Percentiles rank a stretch among this genome's conserved stretches.
phyloP scores from a whole-genome alignment of 2,113 vertebrate genomes.

The Nesogale talazaci region DNA sequence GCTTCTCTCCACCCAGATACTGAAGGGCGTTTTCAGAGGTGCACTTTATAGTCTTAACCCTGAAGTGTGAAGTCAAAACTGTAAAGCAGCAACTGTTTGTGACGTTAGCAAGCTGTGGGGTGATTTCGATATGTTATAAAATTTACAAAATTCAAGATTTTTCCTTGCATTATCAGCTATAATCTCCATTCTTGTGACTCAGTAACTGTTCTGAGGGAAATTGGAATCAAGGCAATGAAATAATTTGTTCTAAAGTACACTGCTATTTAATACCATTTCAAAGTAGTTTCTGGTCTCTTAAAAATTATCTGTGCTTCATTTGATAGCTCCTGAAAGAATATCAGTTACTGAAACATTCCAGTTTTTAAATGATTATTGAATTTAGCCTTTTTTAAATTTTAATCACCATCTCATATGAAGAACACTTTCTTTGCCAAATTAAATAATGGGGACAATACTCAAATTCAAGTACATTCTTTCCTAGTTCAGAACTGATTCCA shows the following conservation, averaged over 20 bases:
- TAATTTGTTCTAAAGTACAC: constrained; percentile 34
- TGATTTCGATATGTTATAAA: constrained; percentile 25
- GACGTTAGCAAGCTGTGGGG: neutral
- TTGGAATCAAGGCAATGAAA: constrained; percentile 33
- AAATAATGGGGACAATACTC: neutral
- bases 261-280: constrained; percentile 39
- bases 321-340: constrained; percentile 1
- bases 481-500: neutral
- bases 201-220: neutral
- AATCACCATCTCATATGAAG: constrained; percentile 5
- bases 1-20: neutral
- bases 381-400: constrained; percentile 37
- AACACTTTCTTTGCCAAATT: neutral
- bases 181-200: neutral
- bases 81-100: neutral
- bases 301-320: neutral
- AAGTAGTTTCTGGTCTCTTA: constrained; percentile 17
- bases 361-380: constrained; percentile 5
- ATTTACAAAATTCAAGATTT: constrained; percentile 16
- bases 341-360: constrained; percentile 30
- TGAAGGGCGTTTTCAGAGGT: constrained; percentile 22
- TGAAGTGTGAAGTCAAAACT: neutral
- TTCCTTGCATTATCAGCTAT: neutral
- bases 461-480: neutral
- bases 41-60: neutral